phyloP scores from a whole-genome alignment of 2,888 invertebrate species.

The Metopia argyrocephala region DNA sequence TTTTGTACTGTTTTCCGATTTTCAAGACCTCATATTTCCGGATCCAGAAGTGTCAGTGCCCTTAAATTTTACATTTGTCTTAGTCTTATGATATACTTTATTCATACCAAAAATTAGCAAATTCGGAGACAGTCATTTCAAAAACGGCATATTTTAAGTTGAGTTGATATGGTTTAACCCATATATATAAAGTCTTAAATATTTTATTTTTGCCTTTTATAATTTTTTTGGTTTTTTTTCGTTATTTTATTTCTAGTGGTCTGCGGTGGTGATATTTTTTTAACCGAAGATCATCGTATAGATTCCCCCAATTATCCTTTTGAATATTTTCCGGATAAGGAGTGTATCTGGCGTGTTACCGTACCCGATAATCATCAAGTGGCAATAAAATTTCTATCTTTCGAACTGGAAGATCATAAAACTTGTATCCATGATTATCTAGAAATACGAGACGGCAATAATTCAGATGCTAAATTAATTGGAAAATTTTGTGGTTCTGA shows the following conservation, averaged over 20 bases:
- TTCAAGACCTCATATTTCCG: too few species aligned
- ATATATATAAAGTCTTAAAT: neutral
- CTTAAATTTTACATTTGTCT: too few species aligned
- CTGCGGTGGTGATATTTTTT: constrained; percentile 92
- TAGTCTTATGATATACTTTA: too few species aligned
- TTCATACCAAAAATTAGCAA: too few species aligned
- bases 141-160: too few species aligned
- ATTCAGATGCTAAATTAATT: constrained; percentile 88
- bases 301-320: constrained; percentile 99
- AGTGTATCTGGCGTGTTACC: constrained; percentile 96
- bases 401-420: constrained; percentile 99
- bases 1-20: too few species aligned
- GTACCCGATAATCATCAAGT: constrained; percentile 91
- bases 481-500: constrained; percentile 97
- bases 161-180: neutral
- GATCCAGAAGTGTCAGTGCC: too few species aligned
- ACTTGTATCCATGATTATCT: constrained; percentile 98
- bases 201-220: too few species aligned
- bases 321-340: constrained; percentile 96
- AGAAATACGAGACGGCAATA: constrained; percentile 94
- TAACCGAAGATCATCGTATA: constrained; percentile 85
- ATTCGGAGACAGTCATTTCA: too few species aligned
- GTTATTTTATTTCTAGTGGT: constrained; percentile 83
- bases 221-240: neutral
- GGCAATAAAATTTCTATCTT: constrained; percentile 94